Conservation (phyloP, 2,113 vertebrate species). For the Poeciliopsis retropinna region DNA sequence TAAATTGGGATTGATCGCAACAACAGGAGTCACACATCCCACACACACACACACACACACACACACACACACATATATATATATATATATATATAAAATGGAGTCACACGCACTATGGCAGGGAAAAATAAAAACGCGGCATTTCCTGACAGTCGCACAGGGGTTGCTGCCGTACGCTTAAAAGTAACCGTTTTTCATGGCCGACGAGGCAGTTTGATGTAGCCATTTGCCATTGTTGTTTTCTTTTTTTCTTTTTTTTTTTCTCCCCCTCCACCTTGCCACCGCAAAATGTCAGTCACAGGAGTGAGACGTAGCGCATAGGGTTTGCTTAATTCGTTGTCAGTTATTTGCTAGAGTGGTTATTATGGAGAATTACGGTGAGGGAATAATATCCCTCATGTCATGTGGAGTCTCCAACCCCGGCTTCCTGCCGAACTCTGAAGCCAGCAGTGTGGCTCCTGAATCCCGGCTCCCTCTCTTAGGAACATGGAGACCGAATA, state of each 20-base stretch:
- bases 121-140: conserved; percentile 11
- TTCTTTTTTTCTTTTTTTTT: conserved; percentile 53
- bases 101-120: conserved; percentile 12
- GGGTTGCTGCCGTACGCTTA: conserved; percentile 46
- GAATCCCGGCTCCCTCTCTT: conserved; percentile 31
- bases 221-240: conserved; percentile 56
- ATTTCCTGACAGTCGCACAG: conserved; percentile 67
- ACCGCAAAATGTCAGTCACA: conserved; percentile 39
- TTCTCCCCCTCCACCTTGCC: conserved; percentile 20
- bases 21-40: conserved; percentile 73
- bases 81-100: no score
- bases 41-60: conserved; percentile 13
- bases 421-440: conserved; percentile 12
- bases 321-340: conserved; percentile 40
- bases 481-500: conserved; percentile 32
- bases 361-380: conserved; percentile 34
- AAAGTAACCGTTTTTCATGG: conserved; percentile 54
- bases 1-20: conserved; percentile 83
- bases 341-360: conserved; percentile 38
- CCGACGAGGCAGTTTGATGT: conserved; percentile 63
- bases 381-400: conserved; percentile 46
- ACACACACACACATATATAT: no score
- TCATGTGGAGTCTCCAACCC: conserved; percentile 23
- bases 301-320: conserved; percentile 16
- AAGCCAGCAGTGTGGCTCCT: conserved; percentile 19